These are phyloP conservation scores for Pseudomyrmex sp. DNA, from an alignment of 1,140 invertebrate species.

Conservation along the genomic window DNA sequence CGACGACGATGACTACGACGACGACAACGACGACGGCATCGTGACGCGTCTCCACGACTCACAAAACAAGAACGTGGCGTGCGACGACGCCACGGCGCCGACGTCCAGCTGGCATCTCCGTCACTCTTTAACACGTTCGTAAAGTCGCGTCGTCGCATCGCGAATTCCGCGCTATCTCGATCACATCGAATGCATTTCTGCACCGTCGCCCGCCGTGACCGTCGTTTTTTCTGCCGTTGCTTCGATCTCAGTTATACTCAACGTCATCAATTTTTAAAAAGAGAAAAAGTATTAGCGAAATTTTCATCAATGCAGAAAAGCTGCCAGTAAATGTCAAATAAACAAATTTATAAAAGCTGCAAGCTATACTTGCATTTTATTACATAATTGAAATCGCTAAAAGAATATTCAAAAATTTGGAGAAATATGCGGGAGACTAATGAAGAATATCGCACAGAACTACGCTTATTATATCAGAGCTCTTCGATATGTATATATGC, in stretches of 20 bases:
- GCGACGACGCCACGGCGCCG: slow-evolving; percentile 70
- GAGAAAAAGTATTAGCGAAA: neutral
- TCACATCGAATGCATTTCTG: slow-evolving; percentile 31
- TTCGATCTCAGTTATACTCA: slow-evolving; percentile 15
- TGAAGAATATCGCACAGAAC: no score
- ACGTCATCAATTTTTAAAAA: neutral
- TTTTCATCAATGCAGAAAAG: no score
- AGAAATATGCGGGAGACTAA: no score
- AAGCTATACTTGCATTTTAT: no score
- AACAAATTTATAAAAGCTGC: no score
- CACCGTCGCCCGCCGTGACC: slow-evolving; percentile 10
- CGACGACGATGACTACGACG: neutral
- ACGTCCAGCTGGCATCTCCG: slow-evolving; percentile 72
- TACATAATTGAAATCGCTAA: no score
- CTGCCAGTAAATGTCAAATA: no score
- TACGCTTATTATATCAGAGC: no score
- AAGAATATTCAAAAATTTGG: no score
- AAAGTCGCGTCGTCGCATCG: slow-evolving; percentile 28
- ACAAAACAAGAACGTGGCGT: slow-evolving; percentile 67
- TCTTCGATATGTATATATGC: no score
- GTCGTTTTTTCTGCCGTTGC: slow-evolving; percentile 46
- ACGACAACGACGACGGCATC: slow-evolving; percentile 36
- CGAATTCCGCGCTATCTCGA: slow-evolving; percentile 52
- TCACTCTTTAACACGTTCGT: slow-evolving; percentile 48
- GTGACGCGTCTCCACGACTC: slow-evolving; percentile 61